Evolutionary conservation across 2,797 vertebrate genomes (phyloP), one percentile per base, ranked within the genome.

Genomic region (Anas capensis): DNA sequence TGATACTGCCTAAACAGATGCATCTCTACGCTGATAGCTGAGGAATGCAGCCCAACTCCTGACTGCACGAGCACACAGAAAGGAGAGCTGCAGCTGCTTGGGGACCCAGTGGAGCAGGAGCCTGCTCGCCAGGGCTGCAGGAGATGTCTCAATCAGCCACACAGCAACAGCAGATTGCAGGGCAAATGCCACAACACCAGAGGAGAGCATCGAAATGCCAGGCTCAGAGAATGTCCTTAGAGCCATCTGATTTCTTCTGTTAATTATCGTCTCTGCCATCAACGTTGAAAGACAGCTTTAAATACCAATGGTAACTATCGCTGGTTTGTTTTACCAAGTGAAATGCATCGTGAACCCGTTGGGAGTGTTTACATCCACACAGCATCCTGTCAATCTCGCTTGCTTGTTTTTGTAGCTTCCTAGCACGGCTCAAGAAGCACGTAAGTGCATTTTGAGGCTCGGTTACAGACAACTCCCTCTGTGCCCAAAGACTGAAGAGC

Each of bases 71-170:
- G 81, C 38, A 87, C 75, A 68, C 14, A 68, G 86, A 89, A 92
- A 82, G 75, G 8, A 90, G 73, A 73, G 73, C 49, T 49, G 34
- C n/a, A 86, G 93, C 88, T 65, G 93, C 85, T 86, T 71, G 77
- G 80, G 90, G 92, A 64, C 38, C 14, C 62, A 31, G 82, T 24
- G 27, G 92, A 70, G 91, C 85, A 48, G 58, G 34, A 78, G 82
- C 49, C 69, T 53, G 42, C 60, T 60, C 33, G 1, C 57, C 79
- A 17, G 14, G 90, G 91, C 80, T 86, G 75, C 51, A 72, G 90
- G 78, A 95, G 56, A 92, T 68, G 77, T 73, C 94, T 97, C 93
- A 82, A 88, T 93, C 95, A 92, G 60, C 33, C 66, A 26, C 85
- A 4, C 1, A 23, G 72, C 69, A 81, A 62, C 87, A 44, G 20